Evolutionary conservation across 2,888 invertebrate genomes (phyloP).

Genomic region (Agonopterix subpropinquella): DNA sequence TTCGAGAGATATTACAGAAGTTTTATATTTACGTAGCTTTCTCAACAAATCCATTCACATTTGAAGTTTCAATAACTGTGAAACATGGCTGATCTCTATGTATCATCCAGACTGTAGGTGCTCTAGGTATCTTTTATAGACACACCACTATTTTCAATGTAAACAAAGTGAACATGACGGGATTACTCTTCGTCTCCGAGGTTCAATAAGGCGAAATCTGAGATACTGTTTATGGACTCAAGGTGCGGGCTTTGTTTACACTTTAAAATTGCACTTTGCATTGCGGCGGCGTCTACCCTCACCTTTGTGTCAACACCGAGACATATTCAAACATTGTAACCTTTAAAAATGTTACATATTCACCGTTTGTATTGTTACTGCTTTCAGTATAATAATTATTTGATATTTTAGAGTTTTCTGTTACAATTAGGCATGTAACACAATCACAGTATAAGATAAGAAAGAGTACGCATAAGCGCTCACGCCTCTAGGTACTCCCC

Average conservation of each 20-base stretch:
- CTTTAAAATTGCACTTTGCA: conserved; percentile 75
- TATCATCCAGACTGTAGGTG: too few species aligned
- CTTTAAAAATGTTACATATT: conserved; percentile 53
- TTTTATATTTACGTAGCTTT: not conserved
- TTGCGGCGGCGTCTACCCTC: conserved; percentile 51
- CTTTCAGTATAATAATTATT: too few species aligned
- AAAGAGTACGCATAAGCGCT: too few species aligned
- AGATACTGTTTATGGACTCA: conserved; percentile 62
- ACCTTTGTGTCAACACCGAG: conserved; percentile 57
- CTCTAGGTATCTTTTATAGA: too few species aligned
- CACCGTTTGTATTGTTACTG: not conserved
- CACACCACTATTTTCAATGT: conserved; percentile 25
- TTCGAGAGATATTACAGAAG: too few species aligned
- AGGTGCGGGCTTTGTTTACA: conserved; percentile 70
- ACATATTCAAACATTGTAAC: conserved; percentile 66
- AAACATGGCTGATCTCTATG: not conserved
- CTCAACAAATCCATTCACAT: not conserved
- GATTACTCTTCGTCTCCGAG: conserved; percentile 43
- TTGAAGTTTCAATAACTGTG: not conserved
- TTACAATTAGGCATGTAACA: too few species aligned
- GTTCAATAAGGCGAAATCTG: conserved; percentile 64
- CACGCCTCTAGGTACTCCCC: too few species aligned
- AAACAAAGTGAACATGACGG: conserved; percentile 38
- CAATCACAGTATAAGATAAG: too few species aligned
- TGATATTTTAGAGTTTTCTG: too few species aligned